These are phyloP conservation scores for Linnaemya tessellans DNA, from an alignment of 2,888 invertebrate species.

Conservation along the genomic window DNA sequence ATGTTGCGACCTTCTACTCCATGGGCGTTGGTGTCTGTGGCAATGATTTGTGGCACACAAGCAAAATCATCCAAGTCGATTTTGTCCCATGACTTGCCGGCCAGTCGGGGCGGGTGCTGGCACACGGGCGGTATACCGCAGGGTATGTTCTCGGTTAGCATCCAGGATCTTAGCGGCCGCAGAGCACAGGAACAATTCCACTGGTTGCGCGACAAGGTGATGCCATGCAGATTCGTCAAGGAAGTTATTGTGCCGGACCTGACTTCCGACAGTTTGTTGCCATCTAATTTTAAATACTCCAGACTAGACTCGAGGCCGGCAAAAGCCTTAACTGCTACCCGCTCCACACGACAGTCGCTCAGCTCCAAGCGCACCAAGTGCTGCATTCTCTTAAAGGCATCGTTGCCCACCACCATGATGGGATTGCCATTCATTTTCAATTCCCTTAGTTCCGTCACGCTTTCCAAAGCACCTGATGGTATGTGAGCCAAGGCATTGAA, in stretches of 20 bases:
- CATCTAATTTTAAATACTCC: slow-evolving; percentile 90
- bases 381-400: slow-evolving; percentile 87
- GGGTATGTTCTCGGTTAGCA: slow-evolving; percentile 90
- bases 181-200: slow-evolving; percentile 93
- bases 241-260: slow-evolving; percentile 87
- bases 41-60: slow-evolving; percentile 89
- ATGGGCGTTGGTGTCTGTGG: slow-evolving; percentile 85
- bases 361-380: slow-evolving; percentile 89
- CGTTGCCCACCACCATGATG: slow-evolving; percentile 87
- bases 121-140: slow-evolving; percentile 89
- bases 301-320: slow-evolving; percentile 88
- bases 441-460: slow-evolving; percentile 89
- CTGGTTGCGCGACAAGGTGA: slow-evolving; percentile 90
- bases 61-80: slow-evolving; percentile 91
- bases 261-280: slow-evolving; percentile 88
- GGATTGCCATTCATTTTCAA: slow-evolving; percentile 90
- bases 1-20: slow-evolving; percentile 89
- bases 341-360: slow-evolving; percentile 88
- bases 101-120: slow-evolving; percentile 86
- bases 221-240: slow-evolving; percentile 88
- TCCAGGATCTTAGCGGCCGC: slow-evolving; percentile 90
- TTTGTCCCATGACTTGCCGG: slow-evolving; percentile 89
- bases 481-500: slow-evolving; percentile 87
- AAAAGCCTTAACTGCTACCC: slow-evolving; percentile 89
- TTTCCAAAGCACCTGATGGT: slow-evolving; percentile 89